Evolutionary conservation across 2,113 vertebrate genomes (phyloP), one percentile per base, ranked within the genome.

Genomic region (Ictalurus punctatus): DNA sequence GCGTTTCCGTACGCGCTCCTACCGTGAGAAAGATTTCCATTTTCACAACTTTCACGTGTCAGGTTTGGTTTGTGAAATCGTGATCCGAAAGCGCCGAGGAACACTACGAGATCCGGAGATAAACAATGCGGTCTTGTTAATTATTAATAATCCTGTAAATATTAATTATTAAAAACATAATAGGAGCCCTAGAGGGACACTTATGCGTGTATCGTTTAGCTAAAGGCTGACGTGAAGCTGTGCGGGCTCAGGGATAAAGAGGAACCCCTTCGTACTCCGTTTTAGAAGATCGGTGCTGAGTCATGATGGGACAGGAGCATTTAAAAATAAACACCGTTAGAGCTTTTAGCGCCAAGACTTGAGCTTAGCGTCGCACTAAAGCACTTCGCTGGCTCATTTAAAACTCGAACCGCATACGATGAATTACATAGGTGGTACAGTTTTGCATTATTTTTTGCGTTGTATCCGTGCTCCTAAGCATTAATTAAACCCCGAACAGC

Each of bases 261-360:
- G 44, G 56, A 76, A 91, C 48, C 1, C 48, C 48, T 89, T 87
- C 85, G 74, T 90, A 87, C 85, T 90, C 85, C 87, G 84, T 88
- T 91, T 86, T 90, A 73, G 40, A 88, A 87, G 80, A 91, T 90
- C 90, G 88, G 86, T 91, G 84, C 74, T 79, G 21, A 61, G 80
- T 80, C 84, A 54, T 10, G 89, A 89, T 83, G 59, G 79, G 37
- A 83, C 69, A 79, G 61, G 48, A 85, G 79, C 83, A 52, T 52
- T 52, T 83, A 79, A 89, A 89, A 90, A 83, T 48, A 88, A 88
- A 79, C 56, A 65, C 56, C 25, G 85, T 67, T 69, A 30, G 81
- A 40, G 61, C 73, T 67, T 84, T 87, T 79, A 73, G 80, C 73
- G 54, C 85, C 65, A 30, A 34, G 65, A 4, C 73, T 58, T 52